Conservation (phyloP, 2,797 vertebrate genomes). For the Ibycter americanus region DNA sequence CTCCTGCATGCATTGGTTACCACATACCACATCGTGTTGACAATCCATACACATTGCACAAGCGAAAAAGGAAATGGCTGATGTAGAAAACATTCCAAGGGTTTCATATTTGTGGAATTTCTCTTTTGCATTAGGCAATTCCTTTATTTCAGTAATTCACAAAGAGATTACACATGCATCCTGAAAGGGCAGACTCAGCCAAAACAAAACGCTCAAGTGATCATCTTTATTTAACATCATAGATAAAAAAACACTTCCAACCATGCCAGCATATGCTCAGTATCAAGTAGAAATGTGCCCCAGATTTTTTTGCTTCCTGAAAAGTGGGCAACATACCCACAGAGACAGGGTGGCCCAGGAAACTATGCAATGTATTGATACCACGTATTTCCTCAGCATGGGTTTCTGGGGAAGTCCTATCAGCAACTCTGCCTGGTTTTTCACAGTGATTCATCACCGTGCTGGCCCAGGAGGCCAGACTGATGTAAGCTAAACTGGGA, state of each 20-base stretch:
- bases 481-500: constrained; percentile 2
- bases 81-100: constrained; percentile 59
- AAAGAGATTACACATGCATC: constrained; percentile 15
- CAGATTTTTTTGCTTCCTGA: background rate
- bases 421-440: background rate
- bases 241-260: constrained; percentile 20
- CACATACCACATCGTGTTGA: constrained; percentile 19
- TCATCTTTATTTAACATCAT: background rate
- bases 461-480: background rate
- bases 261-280: background rate
- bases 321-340: background rate
- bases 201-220: constrained; percentile 37
- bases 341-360: background rate
- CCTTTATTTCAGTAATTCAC: constrained; percentile 54
- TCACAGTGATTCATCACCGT: background rate
- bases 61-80: constrained; percentile 1
- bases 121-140: constrained; percentile 26
- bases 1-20: constrained; percentile 5
- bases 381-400: background rate
- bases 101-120: constrained; percentile 53
- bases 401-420: background rate
- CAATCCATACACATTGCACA: constrained; percentile 9
- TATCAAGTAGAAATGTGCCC: background rate
- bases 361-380: background rate
- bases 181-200: constrained; percentile 53